Conservation (phyloP, 2,113 vertebrate species). For the Zingel zingel region DNA sequence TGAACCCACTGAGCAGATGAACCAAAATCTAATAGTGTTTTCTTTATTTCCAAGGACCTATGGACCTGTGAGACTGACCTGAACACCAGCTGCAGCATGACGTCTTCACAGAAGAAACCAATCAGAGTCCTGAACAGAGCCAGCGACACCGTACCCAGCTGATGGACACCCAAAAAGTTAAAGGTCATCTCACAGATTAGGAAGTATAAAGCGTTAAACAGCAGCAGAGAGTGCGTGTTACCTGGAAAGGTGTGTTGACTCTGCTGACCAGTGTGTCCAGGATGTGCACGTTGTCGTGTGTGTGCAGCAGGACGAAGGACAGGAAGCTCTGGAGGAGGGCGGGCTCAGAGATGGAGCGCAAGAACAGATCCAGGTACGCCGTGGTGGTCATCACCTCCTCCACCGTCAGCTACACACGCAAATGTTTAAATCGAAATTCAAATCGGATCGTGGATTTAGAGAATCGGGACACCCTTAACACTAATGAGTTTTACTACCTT, state of each 20-base stretch:
- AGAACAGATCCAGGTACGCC: conserved; percentile 94
- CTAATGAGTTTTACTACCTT: conserved; percentile 86
- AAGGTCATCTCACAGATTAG: background rate
- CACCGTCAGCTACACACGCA: conserved; percentile 87
- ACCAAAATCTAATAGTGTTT: background rate
- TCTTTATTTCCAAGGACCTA: too few species aligned
- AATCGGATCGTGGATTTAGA: too few species aligned
- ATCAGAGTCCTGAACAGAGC: conserved; percentile 95
- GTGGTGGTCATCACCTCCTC: conserved; percentile 99
- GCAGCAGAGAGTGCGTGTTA: conserved; percentile 66
- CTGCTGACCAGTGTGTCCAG: conserved; percentile 95
- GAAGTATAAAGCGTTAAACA: background rate
- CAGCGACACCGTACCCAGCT: conserved; percentile 96
- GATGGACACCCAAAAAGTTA: conserved; percentile 5
- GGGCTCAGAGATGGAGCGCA: conserved; percentile 91
- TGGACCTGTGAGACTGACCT: conserved; percentile 81
- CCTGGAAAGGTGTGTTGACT: conserved; percentile 97
- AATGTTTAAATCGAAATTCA: too few species aligned
- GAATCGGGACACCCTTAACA: too few species aligned
- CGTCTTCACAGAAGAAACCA: conserved; percentile 96
- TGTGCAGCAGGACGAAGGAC: conserved; percentile 92
- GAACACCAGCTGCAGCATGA: conserved; percentile 96
- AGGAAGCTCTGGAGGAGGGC: conserved; percentile 95
- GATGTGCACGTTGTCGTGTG: conserved; percentile 92
- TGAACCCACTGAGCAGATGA: background rate